Base-by-base conservation (phyloP, 2,113 vertebrate genomes). In the Corydoras sp. region DNA sequence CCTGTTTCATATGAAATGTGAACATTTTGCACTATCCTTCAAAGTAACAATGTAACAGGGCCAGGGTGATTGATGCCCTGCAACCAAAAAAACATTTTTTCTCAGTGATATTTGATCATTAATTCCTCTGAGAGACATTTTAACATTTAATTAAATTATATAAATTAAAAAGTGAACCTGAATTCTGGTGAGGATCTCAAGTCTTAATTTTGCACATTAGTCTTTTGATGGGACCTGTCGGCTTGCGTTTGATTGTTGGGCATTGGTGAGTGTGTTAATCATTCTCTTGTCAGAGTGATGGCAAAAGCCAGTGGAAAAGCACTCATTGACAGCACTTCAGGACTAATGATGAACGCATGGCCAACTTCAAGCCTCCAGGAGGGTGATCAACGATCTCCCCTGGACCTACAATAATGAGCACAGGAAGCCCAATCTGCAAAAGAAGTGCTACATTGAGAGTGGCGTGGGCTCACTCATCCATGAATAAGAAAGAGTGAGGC, bases 221-320 rank as follows among this genome's bases (percentile, higher is more conserved):
- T 50, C 50, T 76, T 32, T 71, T 79, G 75, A 69, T 68, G 77
- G 65, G 65, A 48, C 43, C 10, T 62, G 60, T 61, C 59, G 66
- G 59, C 50, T 58, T 71, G 77, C 60, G 49, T 78, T 69, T 65
- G 64, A 50, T 69, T 73, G 63, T 35, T 78, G 64, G 71, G 65
- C 70, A 67, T 77, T 59, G 55, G 53, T 29, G 12, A 65, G 55
- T 69, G 59, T 81, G 82, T 84, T 84, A 84, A 84, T 84, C 70
- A 83, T 85, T 80, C 73, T 68, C 77, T 51, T 81, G 79, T 71
- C 78, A 79, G 63, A 79, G 58, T 50, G 71, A 79, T 71, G 77
- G 68, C 49, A 32, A 67, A 55, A 79, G 65, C 71, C 72, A 73
- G 77, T 79, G 76, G 67, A 69, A 71, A 72, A 69, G 30, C 68